Evolutionary conservation across 1,140 invertebrate species (phyloP).

Genomic region (Chlorops oryzae): DNA sequence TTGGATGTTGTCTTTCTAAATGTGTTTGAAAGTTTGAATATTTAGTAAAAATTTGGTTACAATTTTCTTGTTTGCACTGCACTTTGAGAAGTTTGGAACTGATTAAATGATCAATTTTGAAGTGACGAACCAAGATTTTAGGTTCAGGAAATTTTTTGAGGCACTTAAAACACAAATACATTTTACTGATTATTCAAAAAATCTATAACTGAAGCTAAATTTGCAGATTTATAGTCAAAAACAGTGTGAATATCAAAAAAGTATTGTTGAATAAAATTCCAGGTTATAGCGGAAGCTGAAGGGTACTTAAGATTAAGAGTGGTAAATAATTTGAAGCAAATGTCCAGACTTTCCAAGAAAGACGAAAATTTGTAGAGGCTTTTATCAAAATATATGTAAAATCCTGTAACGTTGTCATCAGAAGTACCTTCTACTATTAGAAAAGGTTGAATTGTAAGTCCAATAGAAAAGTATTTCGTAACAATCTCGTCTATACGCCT

Average conservation of each 20-base stretch:
- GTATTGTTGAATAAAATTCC: background rate
- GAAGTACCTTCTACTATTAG: no score
- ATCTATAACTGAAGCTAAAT: background rate
- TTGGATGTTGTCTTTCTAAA: no score
- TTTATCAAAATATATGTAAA: conserved; percentile 11
- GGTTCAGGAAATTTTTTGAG: background rate
- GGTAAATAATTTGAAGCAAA: conserved; percentile 11
- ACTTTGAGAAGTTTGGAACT: no score
- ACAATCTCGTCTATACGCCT: no score
- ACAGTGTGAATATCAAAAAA: background rate
- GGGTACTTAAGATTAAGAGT: background rate
- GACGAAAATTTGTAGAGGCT: conserved; percentile 1
- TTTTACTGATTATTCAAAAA: background rate
- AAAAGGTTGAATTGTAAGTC: no score
- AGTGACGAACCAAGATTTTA: background rate
- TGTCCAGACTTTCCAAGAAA: conserved; percentile 8
- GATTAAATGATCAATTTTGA: no score
- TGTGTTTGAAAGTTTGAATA: no score
- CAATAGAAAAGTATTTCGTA: no score
- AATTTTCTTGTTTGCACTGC: background rate
- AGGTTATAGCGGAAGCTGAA: background rate
- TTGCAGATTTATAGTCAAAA: background rate
- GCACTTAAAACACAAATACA: conserved; percentile 1
- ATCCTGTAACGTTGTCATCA: background rate
- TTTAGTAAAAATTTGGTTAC: background rate